Evolutionary conservation across 1,140 invertebrate species (phyloP), one percentile per base, ranked within the genome.

Genomic region (Euwallacea fornicatus): DNA sequence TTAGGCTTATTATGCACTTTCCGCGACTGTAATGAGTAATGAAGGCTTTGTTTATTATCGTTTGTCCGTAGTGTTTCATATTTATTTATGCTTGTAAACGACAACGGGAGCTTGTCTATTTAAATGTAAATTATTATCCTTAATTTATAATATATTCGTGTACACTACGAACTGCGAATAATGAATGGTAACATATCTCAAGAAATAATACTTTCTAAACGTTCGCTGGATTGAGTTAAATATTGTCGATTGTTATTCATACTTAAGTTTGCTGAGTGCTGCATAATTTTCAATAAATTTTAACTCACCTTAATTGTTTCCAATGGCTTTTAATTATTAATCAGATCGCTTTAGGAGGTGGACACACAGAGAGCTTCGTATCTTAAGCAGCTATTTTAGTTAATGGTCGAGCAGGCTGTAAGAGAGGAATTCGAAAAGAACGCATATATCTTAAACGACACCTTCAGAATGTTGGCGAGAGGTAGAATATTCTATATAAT

Each of bases 401-500:
- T 65, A 65, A 65, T 65, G 62, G 62, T 54, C 62, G 43, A 54
- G 46, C 62, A 65, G 47, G 41, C 16, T 13, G 44, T 53, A 9
- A 13, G 72, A 75, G 73, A 65, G 71, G 75, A 78, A 77, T 78
- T 72, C 72, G 54, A 73, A 72, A 77, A 69, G 68, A 75, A 69
- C 73, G 70, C 74, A 77, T 78, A 77, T 78, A 78, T 78, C 75
- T 75, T 74, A 71, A 77, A 77, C 77, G 76, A 78, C 77, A 76
- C 76, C 76, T 77, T 66, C 68, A 78, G 77, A 77, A 77, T 78
- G 76, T 75, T 61, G 56, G 63, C 70, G 70, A 73, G 73, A 74
- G 74, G 71, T 72, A 74, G 77, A 78, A 77, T 78, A 77, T 78
- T 78, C 77, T 75, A 77, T 78, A 78, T 77, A 78, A 78, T 78